Evolutionary conservation across 2,113 vertebrate species (phyloP), one percentile per base, ranked within the genome.

Genomic region (Poecilia latipinna): DNA sequence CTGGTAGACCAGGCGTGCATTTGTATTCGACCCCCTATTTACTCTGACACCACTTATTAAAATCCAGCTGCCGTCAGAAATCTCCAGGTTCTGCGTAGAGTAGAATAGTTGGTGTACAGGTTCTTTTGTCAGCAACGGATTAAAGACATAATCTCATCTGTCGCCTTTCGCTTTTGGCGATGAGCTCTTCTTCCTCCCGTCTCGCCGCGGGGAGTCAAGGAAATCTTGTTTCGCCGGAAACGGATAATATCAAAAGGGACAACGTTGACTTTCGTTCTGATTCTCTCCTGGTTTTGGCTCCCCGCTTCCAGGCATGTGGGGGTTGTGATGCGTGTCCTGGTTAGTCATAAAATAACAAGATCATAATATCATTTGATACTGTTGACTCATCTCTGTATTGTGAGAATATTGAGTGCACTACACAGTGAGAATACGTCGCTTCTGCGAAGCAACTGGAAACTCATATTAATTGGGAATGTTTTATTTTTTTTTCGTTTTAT

Each of bases 341-440:
- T 83, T 77, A 77, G 90, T 91, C 85, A 84, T 29, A 67, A 65
- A 37, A 57, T 57, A 35, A 68, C 62, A 70, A 60, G 37, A 78
- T 80, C 68, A 68, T 73, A 32, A 64, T 74, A 76, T 76, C 72
- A 64, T 32, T 78, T 57, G 57, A 69, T 71, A 65, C 10, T 75
- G n/a, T 70, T 37, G 69, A 74, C 17, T 82, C 65, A 75, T 77
- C 24, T 0, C 12, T 28, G 61, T 57, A 8, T 70, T 26, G 35
- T 66, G 51, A 66, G 64, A 77, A 77, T 39, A 65, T 67, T 19
- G 29, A 63, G 64, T 68, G 19, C 67, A 29, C 71, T 61, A 65
- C 32, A 60, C 51, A 60, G 29, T 48, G 4, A 8, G 13, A 44
- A 62, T 24, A 26, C 35, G 8, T 35, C 1, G 26, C 8, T 31